phyloP scores from a whole-genome alignment of 2,797 vertebrate genomes.

The Lagorchestes hirsutus region DNA sequence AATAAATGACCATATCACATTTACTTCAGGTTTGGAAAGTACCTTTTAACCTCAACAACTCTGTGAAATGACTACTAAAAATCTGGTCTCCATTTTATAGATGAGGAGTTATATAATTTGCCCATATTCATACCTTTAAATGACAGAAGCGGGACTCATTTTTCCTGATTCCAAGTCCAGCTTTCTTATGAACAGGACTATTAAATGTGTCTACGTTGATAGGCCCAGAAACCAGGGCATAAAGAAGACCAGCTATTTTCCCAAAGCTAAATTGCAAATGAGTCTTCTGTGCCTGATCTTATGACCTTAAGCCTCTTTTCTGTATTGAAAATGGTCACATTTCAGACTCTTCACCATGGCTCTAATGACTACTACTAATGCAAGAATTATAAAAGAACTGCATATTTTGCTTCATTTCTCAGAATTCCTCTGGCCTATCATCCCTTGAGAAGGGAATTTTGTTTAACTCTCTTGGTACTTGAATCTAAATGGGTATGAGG shows the following conservation, averaged over 20 bases:
- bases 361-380: neutral
- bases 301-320: neutral
- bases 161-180: neutral
- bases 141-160: neutral
- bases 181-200: neutral
- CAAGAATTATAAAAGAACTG: neutral
- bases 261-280: neutral
- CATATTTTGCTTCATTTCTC: neutral
- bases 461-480: neutral
- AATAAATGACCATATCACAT: neutral
- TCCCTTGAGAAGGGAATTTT: neutral
- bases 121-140: fast-evolving
- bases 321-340: neutral
- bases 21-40: neutral
- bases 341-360: neutral
- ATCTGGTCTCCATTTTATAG: neutral
- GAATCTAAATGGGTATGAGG: neutral
- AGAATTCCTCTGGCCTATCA: neutral
- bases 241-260: neutral
- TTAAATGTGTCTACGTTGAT: too few species aligned
- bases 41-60: neutral
- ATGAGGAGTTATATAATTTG: neutral
- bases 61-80: neutral
- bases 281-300: neutral
- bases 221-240: neutral